These are phyloP conservation scores for Nyctibius grandis DNA, from an alignment of 2,797 vertebrate genomes.

Conservation along the genomic window DNA sequence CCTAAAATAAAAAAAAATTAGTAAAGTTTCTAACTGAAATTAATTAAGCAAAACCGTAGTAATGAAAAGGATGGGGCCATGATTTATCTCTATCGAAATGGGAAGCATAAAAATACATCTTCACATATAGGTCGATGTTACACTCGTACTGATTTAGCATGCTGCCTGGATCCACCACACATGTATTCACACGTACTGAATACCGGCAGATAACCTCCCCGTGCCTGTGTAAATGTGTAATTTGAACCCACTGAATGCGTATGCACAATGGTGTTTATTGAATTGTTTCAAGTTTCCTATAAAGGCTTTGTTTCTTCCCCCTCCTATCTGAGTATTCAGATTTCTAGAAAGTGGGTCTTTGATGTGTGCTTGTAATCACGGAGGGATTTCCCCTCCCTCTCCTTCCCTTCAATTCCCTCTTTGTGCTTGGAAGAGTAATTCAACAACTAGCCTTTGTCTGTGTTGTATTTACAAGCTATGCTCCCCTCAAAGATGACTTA, in stretches of 20 bases:
- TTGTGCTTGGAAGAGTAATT: constrained; percentile 38
- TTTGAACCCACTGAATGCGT: background rate
- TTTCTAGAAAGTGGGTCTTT: constrained; percentile 52
- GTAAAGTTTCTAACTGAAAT: background rate
- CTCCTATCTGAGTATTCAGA: constrained; percentile 10
- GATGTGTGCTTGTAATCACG: constrained; percentile 24
- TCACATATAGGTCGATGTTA: accelerated
- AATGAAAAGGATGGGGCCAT: background rate
- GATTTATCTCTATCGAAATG: background rate
- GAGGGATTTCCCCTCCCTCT: constrained; percentile 33
- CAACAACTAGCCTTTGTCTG: constrained; percentile 23
- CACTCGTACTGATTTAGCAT: background rate
- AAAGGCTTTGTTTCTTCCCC: constrained; percentile 12
- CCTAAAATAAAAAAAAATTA: background rate
- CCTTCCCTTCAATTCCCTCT: constrained; percentile 1
- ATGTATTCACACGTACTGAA: accelerated
- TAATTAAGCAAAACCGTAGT: background rate
- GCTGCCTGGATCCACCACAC: background rate
- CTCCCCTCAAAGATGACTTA: background rate
- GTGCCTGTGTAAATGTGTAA: background rate
- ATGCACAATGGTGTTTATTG: background rate
- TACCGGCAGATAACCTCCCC: background rate
- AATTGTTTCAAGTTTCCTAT: constrained; percentile 57
- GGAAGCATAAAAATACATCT: background rate
- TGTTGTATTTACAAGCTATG: background rate